Conservation (phyloP, 2,888 invertebrate species). For the Ptycholaimellus sp. region DNA sequence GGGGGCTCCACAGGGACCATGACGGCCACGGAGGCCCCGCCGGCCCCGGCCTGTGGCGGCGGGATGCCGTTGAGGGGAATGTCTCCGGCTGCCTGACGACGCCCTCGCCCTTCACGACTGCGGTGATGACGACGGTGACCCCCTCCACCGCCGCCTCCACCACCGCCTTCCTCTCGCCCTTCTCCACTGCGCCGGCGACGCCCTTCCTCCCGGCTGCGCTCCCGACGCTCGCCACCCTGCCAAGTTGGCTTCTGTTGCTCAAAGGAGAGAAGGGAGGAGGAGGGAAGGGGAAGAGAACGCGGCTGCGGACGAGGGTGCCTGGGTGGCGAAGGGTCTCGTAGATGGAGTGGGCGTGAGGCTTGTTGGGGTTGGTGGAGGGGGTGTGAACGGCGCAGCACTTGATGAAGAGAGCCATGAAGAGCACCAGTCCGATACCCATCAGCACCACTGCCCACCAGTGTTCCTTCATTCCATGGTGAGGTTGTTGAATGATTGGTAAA, state of each 20-base stretch:
- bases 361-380: conserved; percentile 90
- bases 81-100: not conserved
- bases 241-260: no score
- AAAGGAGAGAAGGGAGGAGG: not conserved
- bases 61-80: not conserved
- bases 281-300: not conserved
- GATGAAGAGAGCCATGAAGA: conserved; percentile 90
- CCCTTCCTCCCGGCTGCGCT: no score
- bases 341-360: conserved; percentile 71
- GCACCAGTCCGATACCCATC: conserved; percentile 65
- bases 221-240: no score
- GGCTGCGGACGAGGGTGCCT: conserved; percentile 11
- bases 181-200: not conserved
- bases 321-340: conserved; percentile 45
- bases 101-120: no score
- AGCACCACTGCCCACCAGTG: conserved; percentile 85
- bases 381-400: conserved; percentile 99
- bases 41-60: not conserved
- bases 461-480: conserved; percentile 33
- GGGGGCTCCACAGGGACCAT: conserved; percentile 16
- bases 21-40: conserved; percentile 8
- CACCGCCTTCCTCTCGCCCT: not conserved
- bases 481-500: conserved; percentile 17
- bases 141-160: not conserved
- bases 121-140: not conserved